phyloP scores from a whole-genome alignment of 2,888 invertebrate species.

The Allacma fusca region DNA sequence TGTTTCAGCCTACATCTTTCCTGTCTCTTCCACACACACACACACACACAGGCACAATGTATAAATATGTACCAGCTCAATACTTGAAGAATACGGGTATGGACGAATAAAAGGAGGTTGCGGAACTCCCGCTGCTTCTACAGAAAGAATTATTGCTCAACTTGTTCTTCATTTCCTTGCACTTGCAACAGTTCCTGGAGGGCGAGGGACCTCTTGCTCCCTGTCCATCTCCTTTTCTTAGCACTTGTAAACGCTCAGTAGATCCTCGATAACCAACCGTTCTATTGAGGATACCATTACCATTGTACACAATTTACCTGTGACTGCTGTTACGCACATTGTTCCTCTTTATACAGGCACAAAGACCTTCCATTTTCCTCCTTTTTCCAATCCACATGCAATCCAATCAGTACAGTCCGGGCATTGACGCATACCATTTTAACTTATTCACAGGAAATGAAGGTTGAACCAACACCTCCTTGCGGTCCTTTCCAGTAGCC shows the following conservation, averaged over 20 bases:
- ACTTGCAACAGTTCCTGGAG: slow-evolving; percentile 42
- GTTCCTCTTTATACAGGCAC: background rate
- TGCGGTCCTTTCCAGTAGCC: too few species aligned
- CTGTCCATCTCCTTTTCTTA: background rate
- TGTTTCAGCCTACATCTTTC: slow-evolving; percentile 15
- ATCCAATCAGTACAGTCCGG: too few species aligned
- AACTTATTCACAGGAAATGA: too few species aligned
- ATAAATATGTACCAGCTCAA: background rate
- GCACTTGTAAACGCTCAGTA: background rate
- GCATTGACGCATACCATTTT: too few species aligned
- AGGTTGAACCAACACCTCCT: too few species aligned
- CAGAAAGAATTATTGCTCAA: slow-evolving; percentile 51
- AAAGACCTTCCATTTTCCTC: background rate
- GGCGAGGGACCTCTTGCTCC: slow-evolving; percentile 21
- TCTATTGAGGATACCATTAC: slow-evolving; percentile 8
- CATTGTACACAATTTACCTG: background rate
- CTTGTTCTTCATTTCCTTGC: slow-evolving; percentile 46
- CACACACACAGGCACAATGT: too few species aligned
- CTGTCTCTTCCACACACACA: background rate
- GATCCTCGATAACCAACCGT: background rate
- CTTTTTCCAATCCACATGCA: too few species aligned
- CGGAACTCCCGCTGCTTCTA: slow-evolving; percentile 44
- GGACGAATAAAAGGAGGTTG: slow-evolving; percentile 36
- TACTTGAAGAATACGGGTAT: background rate
- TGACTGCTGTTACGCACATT: slow-evolving; percentile 2